phyloP scores from a whole-genome alignment of 2,888 invertebrate species.

The Cerceris rybyensis region DNA sequence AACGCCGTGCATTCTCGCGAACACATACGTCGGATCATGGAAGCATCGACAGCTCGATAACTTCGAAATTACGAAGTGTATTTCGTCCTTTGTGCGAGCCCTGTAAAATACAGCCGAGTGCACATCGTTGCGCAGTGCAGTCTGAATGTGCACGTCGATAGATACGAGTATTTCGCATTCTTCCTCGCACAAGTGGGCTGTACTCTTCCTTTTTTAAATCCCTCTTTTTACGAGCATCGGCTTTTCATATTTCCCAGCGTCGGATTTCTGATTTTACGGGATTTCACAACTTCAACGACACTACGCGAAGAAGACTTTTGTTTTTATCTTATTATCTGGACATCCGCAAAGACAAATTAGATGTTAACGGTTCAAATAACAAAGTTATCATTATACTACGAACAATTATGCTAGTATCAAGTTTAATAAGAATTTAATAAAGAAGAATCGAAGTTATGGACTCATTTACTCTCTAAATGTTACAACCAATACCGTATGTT shows the following conservation, averaged over 20 bases:
- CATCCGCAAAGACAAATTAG: no score
- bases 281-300: no score
- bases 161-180: not conserved
- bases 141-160: not conserved
- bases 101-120: conserved; percentile 16
- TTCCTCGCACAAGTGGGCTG: not conserved
- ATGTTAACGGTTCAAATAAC: no score
- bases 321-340: no score
- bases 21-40: not conserved
- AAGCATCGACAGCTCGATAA: not conserved
- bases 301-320: no score
- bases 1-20: not conserved
- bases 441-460: no score
- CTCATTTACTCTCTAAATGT: no score
- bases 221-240: not conserved
- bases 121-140: conserved; percentile 7
- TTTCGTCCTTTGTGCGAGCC: conserved; percentile 8
- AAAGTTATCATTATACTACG: no score
- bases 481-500: no score
- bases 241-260: not conserved
- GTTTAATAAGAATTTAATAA: no score
- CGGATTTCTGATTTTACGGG: no score
- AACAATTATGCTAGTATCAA: no score
- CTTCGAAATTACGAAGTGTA: conserved; percentile 2
- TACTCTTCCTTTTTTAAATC: not conserved